These are phyloP conservation scores for Meloe dianella DNA, from an alignment of 2,888 invertebrate genomes.

Conservation along the genomic window DNA sequence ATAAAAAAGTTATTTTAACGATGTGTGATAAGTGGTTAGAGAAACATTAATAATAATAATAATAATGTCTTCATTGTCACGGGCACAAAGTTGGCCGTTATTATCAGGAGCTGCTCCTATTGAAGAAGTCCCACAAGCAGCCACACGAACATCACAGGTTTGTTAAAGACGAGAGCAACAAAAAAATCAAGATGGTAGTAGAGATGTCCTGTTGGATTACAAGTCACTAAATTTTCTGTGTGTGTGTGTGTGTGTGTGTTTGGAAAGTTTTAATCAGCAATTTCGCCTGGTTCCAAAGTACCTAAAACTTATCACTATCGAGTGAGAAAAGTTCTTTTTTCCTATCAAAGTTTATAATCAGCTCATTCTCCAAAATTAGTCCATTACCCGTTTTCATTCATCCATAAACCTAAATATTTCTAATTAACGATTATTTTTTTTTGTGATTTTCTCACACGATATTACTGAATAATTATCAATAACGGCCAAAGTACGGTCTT, in stretches of 20 bases:
- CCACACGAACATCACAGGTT: slow-evolving; percentile 49
- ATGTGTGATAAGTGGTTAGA: slow-evolving; percentile 10
- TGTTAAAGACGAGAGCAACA: neutral
- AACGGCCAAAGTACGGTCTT: too few species aligned
- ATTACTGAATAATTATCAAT: too few species aligned
- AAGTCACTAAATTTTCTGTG: neutral
- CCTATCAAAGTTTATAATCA: too few species aligned
- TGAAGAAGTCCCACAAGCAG: slow-evolving; percentile 59
- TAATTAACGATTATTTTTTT: too few species aligned
- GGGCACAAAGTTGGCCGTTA: slow-evolving; percentile 63
- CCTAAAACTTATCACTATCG: too few species aligned
- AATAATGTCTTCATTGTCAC: slow-evolving; percentile 58
- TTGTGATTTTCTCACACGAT: too few species aligned
- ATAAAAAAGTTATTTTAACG: neutral
- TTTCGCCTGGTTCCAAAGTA: too few species aligned
- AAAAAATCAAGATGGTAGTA: neutral
- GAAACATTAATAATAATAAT: neutral
- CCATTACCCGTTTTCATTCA: too few species aligned
- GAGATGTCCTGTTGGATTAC: slow-evolving; percentile 1
- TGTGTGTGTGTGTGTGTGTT: too few species aligned
- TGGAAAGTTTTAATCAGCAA: neutral
- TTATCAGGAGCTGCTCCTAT: slow-evolving; percentile 60
- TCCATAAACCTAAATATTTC: too few species aligned
- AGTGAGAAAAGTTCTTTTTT: too few species aligned
- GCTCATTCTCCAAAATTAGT: too few species aligned